Percentiles rank a stretch among this genome's conserved stretches.
Evolutionary conservation across 92 coral and sea anemone species (phyloP).

Genomic region (Actinernus sp.): DNA sequence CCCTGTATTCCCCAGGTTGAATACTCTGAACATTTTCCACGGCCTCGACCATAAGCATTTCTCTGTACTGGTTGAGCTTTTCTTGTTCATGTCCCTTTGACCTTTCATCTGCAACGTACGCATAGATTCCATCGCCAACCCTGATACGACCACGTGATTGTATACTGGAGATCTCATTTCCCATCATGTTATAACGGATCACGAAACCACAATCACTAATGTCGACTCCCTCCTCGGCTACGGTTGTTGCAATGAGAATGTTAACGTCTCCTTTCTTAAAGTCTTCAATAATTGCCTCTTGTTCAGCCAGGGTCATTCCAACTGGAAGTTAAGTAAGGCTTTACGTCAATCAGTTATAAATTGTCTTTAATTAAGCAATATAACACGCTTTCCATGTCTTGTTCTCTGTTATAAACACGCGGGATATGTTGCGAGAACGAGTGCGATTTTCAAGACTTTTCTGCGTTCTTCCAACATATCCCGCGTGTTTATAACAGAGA

Average conservation of each 20-base stretch:
- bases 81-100: conserved; percentile 77
- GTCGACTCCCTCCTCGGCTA: conserved; percentile 95
- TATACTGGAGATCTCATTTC: too few relatives aligned
- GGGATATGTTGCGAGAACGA: too few relatives aligned
- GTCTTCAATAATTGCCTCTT: conserved; percentile 73
- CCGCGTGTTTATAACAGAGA: too few relatives aligned
- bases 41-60: conserved; percentile 75
- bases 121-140: too few relatives aligned
- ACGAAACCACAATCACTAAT: conserved; percentile 85
- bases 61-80: conserved; percentile 64
- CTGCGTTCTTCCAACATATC: too few relatives aligned
- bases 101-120: conserved; percentile 66
- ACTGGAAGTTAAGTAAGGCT: too few relatives aligned
- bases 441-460: too few relatives aligned
- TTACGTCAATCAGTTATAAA: too few relatives aligned
- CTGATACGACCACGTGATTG: too few relatives aligned
- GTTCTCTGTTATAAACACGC: too few relatives aligned
- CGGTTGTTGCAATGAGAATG: conserved; percentile 87
- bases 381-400: too few relatives aligned
- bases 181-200: conserved; percentile 91
- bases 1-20: conserved; percentile 23
- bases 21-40: conserved; percentile 58
- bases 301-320: conserved; percentile 79
- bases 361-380: too few relatives aligned
- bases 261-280: conserved; percentile 83